Base-by-base conservation (phyloP, 2,797 vertebrate species). In the Myotis planiceps region DNA sequence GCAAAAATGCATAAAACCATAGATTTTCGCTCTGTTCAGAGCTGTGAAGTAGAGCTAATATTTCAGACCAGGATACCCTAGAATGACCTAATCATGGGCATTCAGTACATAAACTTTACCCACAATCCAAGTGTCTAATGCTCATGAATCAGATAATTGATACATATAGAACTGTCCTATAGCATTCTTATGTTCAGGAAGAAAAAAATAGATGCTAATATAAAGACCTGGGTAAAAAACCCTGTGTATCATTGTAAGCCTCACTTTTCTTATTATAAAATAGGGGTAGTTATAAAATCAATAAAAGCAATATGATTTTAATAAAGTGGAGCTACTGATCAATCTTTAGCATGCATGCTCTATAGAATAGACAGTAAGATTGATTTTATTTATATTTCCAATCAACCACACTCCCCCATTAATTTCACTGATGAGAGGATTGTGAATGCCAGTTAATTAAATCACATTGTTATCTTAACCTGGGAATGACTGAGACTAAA, bases 301-400 rank as follows among this genome's bases (percentile, higher is more conserved):
- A 13, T 72, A 60, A 80, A 6, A 92, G 10, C 34, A 80, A 82
- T 42, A 39, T 60, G 13, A 88, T 69, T 95, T 92, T 34, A 66
- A 39, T 88, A 93, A 93, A 94, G 95, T 82, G 23, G 51, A 66
- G 1, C 19, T n/a, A 88, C 75, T 79, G 63, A 90, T 34, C 18
- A 58, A 74, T 27, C 15, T 87, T 25, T 66, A 60, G 55, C 55
- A 71, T 63, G 49, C 15, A 6, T 53, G 14, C 69, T 88, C 10
- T 79, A 16, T 45, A 60, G 37, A 74, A 34, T 9, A 72, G 6
- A 74, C 39, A 92, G 39, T 85, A 90, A 72, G 60, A 82, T 68
- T 84, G 19, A 32, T 75, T 93, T 92, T 85, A 71, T 86, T 92
- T 96, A 60, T 25, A 95, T 75, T 92, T 82, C 19, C 29, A 96